These are phyloP conservation scores for Limnephilus auricula DNA, from an alignment of 2,888 invertebrate genomes.

Conservation along the genomic window DNA sequence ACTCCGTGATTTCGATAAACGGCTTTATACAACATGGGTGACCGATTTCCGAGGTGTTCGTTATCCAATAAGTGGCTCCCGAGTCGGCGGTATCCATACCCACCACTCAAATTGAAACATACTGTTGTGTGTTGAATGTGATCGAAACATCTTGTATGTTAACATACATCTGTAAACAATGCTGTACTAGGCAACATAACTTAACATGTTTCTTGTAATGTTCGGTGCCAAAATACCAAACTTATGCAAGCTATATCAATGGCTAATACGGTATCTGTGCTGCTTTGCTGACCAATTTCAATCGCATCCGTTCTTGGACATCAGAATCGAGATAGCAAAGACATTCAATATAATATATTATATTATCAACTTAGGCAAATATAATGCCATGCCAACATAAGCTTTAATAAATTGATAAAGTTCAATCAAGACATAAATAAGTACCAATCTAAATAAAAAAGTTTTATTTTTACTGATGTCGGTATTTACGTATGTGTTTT, in stretches of 20 bases:
- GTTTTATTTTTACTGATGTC: background rate
- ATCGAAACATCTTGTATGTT: too few relatives aligned
- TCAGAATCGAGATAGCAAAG: background rate
- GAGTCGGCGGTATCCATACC: too few relatives aligned
- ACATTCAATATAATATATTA: background rate
- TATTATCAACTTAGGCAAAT: background rate
- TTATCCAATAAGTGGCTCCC: too few relatives aligned
- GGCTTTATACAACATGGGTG: too few relatives aligned
- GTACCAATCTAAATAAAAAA: background rate
- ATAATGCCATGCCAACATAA: background rate
- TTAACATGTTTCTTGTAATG: background rate
- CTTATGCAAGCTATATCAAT: background rate
- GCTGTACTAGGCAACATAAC: too few relatives aligned
- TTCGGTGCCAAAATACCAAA: background rate
- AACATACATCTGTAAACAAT: too few relatives aligned
- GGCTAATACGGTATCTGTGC: background rate
- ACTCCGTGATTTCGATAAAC: too few relatives aligned
- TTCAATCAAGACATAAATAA: background rate
- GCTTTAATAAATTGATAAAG: background rate
- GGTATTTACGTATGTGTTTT: too few relatives aligned
- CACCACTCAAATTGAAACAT: too few relatives aligned
- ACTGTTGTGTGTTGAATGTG: too few relatives aligned
- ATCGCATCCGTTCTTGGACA: background rate
- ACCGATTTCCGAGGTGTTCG: too few relatives aligned
- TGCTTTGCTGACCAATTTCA: slow-evolving; percentile 2